These are phyloP conservation scores for Papilio elwesi DNA, from an alignment of 2,888 invertebrate species.

Conservation along the genomic window DNA sequence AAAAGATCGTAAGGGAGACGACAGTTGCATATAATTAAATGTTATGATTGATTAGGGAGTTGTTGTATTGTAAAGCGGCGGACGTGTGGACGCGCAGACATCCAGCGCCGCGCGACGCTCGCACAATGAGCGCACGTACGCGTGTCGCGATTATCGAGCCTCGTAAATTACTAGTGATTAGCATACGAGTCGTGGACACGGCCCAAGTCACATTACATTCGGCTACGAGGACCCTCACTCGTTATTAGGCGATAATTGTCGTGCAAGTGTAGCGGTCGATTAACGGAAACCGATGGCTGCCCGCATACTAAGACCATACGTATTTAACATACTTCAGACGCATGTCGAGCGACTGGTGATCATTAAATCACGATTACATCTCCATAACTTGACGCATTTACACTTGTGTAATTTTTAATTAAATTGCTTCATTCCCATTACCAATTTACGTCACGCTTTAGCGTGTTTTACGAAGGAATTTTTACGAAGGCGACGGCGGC, in stretches of 20 bases:
- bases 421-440: conserved; percentile 29
- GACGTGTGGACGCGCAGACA: conserved; percentile 52
- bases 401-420: conserved; percentile 31
- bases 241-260: conserved; percentile 81
- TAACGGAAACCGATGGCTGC: conserved; percentile 69
- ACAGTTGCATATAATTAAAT: conserved; percentile 39
- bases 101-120: conserved; percentile 54
- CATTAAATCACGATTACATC: conserved; percentile 28
- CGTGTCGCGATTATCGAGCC: conserved; percentile 78
- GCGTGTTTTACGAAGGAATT: conserved; percentile 56
- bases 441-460: conserved; percentile 13
- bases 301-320: conserved; percentile 65
- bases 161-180: conserved; percentile 81
- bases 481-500: conserved; percentile 72
- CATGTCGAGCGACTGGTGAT: conserved; percentile 29
- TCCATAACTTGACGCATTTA: conserved; percentile 25
- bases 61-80: conserved; percentile 61
- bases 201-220: conserved; percentile 75
- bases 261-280: conserved; percentile 77
- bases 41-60: conserved; percentile 59
- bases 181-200: conserved; percentile 78
- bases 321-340: conserved; percentile 32
- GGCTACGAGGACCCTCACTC: conserved; percentile 70
- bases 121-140: conserved; percentile 80
- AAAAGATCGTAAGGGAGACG: conserved; percentile 9